These are phyloP conservation scores for Paguma larvata DNA, from an alignment of 2,797 vertebrate species.

Conservation along the genomic window DNA sequence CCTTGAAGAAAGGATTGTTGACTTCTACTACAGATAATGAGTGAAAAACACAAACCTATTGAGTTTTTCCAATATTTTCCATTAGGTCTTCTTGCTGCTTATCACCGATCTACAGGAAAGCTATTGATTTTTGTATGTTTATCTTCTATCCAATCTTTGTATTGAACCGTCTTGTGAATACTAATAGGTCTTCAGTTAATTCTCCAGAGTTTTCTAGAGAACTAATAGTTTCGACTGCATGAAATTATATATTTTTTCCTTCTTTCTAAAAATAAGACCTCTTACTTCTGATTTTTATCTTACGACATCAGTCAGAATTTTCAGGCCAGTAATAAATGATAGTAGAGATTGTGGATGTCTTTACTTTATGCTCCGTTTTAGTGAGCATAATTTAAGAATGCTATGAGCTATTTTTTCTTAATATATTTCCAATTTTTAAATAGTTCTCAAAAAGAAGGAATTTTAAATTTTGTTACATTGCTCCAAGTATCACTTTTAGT, in stretches of 20 bases:
- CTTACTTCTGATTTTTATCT: slow-evolving; percentile 26
- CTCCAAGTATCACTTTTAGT: neutral
- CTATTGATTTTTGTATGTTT: slow-evolving; percentile 78
- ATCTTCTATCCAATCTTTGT: slow-evolving; percentile 72
- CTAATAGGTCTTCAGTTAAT: slow-evolving; percentile 70
- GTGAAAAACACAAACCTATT: slow-evolving; percentile 32
- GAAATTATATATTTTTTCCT: neutral
- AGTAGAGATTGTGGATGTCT: neutral
- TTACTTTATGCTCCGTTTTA: slow-evolving; percentile 16
- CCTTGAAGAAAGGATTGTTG: neutral
- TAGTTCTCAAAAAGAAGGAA: neutral
- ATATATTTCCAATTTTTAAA: slow-evolving; percentile 28
- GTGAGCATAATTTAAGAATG: neutral
- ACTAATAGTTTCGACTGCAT: slow-evolving; percentile 26
- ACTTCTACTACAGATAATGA: slow-evolving; percentile 40
- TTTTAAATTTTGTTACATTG: neutral
- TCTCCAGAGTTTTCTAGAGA: slow-evolving; percentile 41
- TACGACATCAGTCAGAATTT: slow-evolving; percentile 36
- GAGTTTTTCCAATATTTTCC: slow-evolving; percentile 71
- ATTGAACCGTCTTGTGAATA: slow-evolving; percentile 63
- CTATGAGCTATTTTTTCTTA: slow-evolving; percentile 14
- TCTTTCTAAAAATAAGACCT: neutral
- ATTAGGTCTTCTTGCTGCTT: slow-evolving; percentile 71
- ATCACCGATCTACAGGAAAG: slow-evolving; percentile 75
- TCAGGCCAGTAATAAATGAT: neutral